Evolutionary conservation across 2,113 vertebrate genomes (phyloP).

Genomic region (Cynopterus brachyotis): DNA sequence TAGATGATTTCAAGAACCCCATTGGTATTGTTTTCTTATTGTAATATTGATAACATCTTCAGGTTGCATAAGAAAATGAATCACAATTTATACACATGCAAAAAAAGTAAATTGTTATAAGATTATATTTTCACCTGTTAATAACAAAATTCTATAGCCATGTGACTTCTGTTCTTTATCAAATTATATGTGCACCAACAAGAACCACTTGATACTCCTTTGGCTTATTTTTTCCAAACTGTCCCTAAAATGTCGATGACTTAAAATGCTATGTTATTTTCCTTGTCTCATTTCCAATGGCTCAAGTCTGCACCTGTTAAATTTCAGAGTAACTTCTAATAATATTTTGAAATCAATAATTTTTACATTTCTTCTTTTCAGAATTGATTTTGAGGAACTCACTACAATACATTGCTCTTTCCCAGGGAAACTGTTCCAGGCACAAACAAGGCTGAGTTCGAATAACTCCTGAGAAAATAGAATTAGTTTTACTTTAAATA

Average conservation of each 20-base stretch:
- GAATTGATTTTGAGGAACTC: neutral
- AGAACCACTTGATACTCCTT: neutral
- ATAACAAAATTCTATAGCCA: neutral
- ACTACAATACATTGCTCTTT: neutral
- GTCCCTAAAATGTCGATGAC: neutral
- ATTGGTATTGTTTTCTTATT: neutral
- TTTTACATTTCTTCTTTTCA: neutral
- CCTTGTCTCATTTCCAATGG: neutral
- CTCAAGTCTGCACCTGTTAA: neutral
- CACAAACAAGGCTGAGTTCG: neutral
- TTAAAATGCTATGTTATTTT: neutral
- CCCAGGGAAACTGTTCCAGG: neutral
- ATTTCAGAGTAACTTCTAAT: neutral
- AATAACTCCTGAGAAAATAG: neutral
- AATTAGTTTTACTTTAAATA: neutral
- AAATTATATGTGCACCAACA: neutral
- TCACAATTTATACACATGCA: neutral
- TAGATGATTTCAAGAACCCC: neutral
- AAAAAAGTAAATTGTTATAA: neutral
- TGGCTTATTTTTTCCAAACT: neutral
- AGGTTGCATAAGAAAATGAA: neutral
- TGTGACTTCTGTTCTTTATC: neutral
- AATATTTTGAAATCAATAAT: neutral
- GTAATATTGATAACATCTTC: neutral
- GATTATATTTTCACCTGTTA: neutral